phyloP scores from a whole-genome alignment of 2,888 invertebrate species.

The Schrankia costaestrigalis region DNA sequence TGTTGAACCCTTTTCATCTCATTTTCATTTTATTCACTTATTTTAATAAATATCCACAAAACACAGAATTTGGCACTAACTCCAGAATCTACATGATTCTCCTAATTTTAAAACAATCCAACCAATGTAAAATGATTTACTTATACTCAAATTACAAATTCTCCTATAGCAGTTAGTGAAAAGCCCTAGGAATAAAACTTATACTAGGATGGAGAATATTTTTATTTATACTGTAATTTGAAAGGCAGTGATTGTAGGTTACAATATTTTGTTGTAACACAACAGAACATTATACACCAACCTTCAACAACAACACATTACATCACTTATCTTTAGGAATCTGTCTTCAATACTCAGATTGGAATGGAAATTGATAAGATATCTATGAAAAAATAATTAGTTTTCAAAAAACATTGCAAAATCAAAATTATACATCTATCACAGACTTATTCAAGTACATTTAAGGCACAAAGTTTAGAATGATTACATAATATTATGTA shows the following conservation, averaged over 20 bases:
- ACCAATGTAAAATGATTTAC: too few species aligned
- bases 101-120: too few species aligned
- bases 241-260: conserved; percentile 27
- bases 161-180: too few species aligned
- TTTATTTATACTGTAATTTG: too few species aligned
- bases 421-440: conserved; percentile 39
- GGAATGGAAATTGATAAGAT: conserved; percentile 22
- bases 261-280: too few species aligned
- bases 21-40: too few species aligned
- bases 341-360: conserved; percentile 16
- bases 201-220: too few species aligned
- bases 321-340: conserved; percentile 4
- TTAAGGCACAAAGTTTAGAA: conserved; percentile 56
- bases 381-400: conserved; percentile 11
- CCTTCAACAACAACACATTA: conserved; percentile 18
- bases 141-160: too few species aligned
- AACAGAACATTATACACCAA: too few species aligned
- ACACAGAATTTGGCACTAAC: conserved; percentile 40
- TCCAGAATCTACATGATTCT: conserved; percentile 20
- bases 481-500: conserved; percentile 24
- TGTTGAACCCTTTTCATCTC: too few species aligned
- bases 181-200: too few species aligned
- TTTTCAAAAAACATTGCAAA: conserved; percentile 14
- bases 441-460: conserved; percentile 51
- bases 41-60: too few species aligned